Conservation (phyloP, 2,888 invertebrate genomes). For the Nephrotoma guestfalica region DNA sequence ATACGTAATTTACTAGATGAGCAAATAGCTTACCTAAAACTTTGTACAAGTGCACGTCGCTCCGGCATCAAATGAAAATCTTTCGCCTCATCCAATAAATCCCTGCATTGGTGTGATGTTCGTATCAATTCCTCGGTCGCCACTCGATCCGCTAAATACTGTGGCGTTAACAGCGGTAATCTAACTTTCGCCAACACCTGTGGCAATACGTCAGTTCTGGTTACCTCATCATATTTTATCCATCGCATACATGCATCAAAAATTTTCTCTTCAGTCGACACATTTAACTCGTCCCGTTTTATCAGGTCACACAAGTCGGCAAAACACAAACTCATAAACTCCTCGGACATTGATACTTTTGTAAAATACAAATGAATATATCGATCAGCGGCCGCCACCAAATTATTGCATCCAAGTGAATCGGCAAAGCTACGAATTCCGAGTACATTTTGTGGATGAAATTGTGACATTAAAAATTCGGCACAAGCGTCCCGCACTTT, state of each 20-base stretch:
- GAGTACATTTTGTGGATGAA: constrained; percentile 66
- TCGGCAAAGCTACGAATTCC: constrained; percentile 70
- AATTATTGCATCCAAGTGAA: constrained; percentile 51
- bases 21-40: constrained; percentile 34
- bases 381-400: constrained; percentile 61
- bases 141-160: constrained; percentile 66
- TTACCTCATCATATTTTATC: constrained; percentile 47
- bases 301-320: constrained; percentile 53
- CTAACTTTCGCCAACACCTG: constrained; percentile 60
- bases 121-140: constrained; percentile 64
- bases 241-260: constrained; percentile 74
- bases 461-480: constrained; percentile 57
- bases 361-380: constrained; percentile 68
- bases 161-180: constrained; percentile 64
- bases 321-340: constrained; percentile 46
- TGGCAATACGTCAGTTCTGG: constrained; percentile 44
- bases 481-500: constrained; percentile 74
- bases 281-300: constrained; percentile 60
- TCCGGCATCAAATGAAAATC: constrained; percentile 82
- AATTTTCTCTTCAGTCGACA: constrained; percentile 63
- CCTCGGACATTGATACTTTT: constrained; percentile 59
- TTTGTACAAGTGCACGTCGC: constrained; percentile 57
- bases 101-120: constrained; percentile 66
- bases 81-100: constrained; percentile 73
- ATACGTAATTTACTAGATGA: background rate